Evolutionary conservation across 2,888 invertebrate genomes (phyloP), one percentile per base, ranked within the genome.

Genomic region (Peribatodes rhomboidaria): DNA sequence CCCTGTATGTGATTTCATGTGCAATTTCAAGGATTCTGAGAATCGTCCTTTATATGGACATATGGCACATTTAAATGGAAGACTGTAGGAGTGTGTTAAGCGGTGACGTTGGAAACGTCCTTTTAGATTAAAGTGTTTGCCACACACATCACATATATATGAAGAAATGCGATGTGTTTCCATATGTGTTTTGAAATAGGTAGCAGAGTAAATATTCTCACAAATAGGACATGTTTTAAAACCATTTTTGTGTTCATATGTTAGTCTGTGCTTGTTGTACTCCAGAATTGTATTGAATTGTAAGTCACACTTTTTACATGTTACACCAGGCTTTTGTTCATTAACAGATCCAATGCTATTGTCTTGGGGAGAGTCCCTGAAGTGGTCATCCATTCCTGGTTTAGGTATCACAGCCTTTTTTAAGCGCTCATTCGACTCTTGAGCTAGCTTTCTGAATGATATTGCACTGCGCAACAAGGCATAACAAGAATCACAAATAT

Each of bases 1-100:
- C 0, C 92, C 92, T 0, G 92, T 92, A 47, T 93, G 93, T 0
- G 81, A 72, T 8, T 90, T 80, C 91, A 93, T 92, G 35, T 93
- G 93, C 85, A 90, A 84, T 74, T 89, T 92, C 1, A 93, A 67
- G 0, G 88, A 87, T 61, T 89, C 89, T 0, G 76, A 79, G 68
- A 89, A 90, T 39, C 93, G 77, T 4, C 92, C 93, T 59, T 80
- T 83, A 65, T 92, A 93, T 0, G 93, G 92, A 69, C 92, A 92
- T 1, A 86, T 60, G 1, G 82, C 67, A 78, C 92, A 92, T 76
- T 90, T 81, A 54, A 83, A 89, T 8, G 90, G 90, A 7, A 91
- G 74, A 39, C 85, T 77, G 52, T 84, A 84, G 67, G 87, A 90
- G 74, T 93, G 93, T 39, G 86, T 90, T 4, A 85, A 57, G n/a